Base-by-base conservation (phyloP, 2,797 vertebrate genomes). In the Pseudochirops corinnae region DNA sequence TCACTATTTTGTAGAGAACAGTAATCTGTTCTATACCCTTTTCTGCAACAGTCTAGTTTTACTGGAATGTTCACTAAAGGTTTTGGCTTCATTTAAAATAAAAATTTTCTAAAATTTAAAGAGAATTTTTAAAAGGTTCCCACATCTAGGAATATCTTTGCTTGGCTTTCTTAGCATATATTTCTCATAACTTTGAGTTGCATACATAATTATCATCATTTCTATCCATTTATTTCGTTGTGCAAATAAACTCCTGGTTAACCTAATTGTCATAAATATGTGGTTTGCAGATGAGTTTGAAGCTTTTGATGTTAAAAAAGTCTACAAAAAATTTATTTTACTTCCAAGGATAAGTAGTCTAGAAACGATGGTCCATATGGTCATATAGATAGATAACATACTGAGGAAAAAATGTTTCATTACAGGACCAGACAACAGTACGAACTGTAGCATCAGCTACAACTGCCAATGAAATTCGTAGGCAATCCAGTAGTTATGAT, bases 401-500 rank as follows among this genome's bases (percentile, higher is more conserved):
- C 98, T 99, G 98, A 99, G 98, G 98, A 98, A 98, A 98, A 98
- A 98, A 98, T 98, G 97, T 99, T 97, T 98, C 98, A 97, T 98
- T 98, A 96, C 97, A 99, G 99, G 99, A 99, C 98, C 99, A 99
- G 99, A 99, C 99, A 98, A 99, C 99, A 97, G 99, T 99, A 99
- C 99, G 99, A 98, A 99, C 99, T 93, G 99, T 99, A 98, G 99
- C 99, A 97, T 99, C 99, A 95, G 99, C 99, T 97, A 98, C 99
- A 95, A 99, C 98, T 94, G 98, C 99, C 99, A 99, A 99, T 98
- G 99, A 99, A 99, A 99, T 99, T 99, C 99, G 99, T 99, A 99
- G 99, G 98, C 99, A 99, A 99, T 99, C 99, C 95, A 99, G 99
- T 98, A 98, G 99, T 98, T 99, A 99, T 57, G 99, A 99, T 62